phyloP scores from a whole-genome alignment of 2,888 invertebrate genomes.

The Piscicola geometra region DNA sequence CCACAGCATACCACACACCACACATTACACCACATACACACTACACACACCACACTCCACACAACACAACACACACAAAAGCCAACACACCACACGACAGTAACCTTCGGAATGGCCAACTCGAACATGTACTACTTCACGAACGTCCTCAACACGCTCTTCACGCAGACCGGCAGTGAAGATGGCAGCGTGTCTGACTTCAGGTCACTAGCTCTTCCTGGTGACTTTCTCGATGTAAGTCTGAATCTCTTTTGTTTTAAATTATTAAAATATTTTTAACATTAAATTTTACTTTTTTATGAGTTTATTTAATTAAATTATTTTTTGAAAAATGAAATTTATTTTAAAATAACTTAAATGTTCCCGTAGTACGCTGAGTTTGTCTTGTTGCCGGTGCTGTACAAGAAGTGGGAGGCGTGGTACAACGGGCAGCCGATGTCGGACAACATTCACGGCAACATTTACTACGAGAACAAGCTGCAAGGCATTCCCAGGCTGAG shows the following conservation, averaged over 20 bases:
- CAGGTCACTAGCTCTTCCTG: conserved; percentile 23
- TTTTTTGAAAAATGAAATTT: background rate
- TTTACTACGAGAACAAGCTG: conserved; percentile 56
- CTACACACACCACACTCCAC: no score
- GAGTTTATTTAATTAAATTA: background rate
- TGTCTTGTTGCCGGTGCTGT: conserved; percentile 60
- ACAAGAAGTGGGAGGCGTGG: conserved; percentile 60
- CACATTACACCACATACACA: no score
- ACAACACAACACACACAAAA: background rate
- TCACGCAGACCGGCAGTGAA: conserved; percentile 32
- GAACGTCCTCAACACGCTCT: conserved; percentile 60
- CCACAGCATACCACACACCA: no score
- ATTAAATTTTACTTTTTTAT: no score
- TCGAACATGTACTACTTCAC: conserved; percentile 64
- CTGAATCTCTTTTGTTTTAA: background rate
- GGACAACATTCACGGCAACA: conserved; percentile 51
- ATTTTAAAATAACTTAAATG: conserved; percentile 5
- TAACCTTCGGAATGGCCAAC: conserved; percentile 61
- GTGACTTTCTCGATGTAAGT: conserved; percentile 32
- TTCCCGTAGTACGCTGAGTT: conserved; percentile 41
- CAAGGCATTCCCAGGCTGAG: conserved; percentile 54
- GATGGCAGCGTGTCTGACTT: conserved; percentile 27
- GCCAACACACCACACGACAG: conserved; percentile 48
- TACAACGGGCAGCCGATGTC: conserved; percentile 43
- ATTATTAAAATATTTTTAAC: no score